Evolutionary conservation across 1,140 invertebrate species (phyloP), one percentile per base, ranked within the genome.

Genomic region (Aphelenchoides besseyi): DNA sequence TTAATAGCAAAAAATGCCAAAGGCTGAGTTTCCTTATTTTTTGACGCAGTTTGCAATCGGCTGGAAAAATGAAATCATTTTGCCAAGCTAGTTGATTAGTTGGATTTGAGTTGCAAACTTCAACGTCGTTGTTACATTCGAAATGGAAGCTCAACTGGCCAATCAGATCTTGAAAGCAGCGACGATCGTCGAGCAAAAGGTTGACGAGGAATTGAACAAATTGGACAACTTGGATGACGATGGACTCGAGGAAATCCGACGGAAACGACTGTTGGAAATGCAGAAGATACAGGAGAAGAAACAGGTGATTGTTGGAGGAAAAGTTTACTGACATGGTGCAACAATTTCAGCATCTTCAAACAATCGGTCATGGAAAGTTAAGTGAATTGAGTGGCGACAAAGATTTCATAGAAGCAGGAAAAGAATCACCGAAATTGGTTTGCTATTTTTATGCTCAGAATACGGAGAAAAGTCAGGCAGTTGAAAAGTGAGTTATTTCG

Each of bases 341-440:
- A 70, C 9, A 5, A 12, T 69, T 36, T 18, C 26, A 70, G 69
- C 35, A 70, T 16, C 61, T 29, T 23, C 16, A 37, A 16, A 52
- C 61, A 9, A 32, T n/a, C 33, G 70, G 70, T 3, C 70, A 71
- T 59, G 63, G 64, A 12, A 71, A 71, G 41, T 48, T 69, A 8
- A 71, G 64, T 3, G 70, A 71, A 69, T 33, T 71, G n/a, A 23
- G 18, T n/a, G 63, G 59, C 55, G 70, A 71, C 35, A 48, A 41
- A 36, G 70, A 71, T 16, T 71, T 71, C 29, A 69, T 71, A n/a
- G 70, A 71, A 2, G 70, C 70, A 18, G 37, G 37, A 8, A 71
- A 71, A 35, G 55, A 71, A 30, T 54, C 70, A 8, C 29, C 28
- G 12, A 69, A 69, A 32, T 41, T 71, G 12, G 70, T 71, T 8